A percentile compares a stretch with the other conserved stretches of the same genome.
Evolutionary conservation across 2,888 invertebrate genomes (phyloP).

Genomic region (Polyommatus iphigenia): DNA sequence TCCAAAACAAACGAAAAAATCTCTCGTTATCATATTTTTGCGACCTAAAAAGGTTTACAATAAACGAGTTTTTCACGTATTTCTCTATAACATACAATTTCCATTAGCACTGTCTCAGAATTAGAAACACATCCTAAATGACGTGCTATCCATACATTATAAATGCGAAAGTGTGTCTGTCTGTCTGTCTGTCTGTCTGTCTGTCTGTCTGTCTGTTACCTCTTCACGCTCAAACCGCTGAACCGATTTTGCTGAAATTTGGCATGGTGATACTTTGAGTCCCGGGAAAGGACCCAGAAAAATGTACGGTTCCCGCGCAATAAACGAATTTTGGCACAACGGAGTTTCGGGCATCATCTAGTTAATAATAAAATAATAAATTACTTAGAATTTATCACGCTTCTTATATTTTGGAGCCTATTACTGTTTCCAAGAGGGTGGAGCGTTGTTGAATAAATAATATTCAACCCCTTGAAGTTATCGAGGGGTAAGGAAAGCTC

Average conservation of each 20-base stretch:
- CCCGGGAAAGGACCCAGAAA: too few species aligned
- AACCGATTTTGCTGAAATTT: too few species aligned
- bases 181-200: too few species aligned
- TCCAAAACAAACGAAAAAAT: neutral
- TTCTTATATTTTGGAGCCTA: conserved; percentile 10
- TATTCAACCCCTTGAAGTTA: neutral
- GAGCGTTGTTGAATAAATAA: conserved; percentile 5
- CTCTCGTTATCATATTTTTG: conserved; percentile 4
- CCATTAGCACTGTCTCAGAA: neutral
- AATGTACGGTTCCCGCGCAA: too few species aligned
- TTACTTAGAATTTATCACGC: conserved; percentile 12
- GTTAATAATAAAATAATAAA: conserved; percentile 6
- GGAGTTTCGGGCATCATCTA: too few species aligned
- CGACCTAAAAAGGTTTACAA: neutral
- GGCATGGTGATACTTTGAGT: too few species aligned
- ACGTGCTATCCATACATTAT: too few species aligned
- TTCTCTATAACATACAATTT: neutral
- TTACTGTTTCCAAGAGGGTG: neutral
- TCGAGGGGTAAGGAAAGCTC: neutral
- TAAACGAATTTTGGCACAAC: too few species aligned
- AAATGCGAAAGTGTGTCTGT: too few species aligned
- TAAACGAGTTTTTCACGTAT: neutral
- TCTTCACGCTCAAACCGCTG: too few species aligned
- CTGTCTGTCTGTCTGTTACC: too few species aligned
- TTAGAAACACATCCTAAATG: neutral